phyloP scores from a whole-genome alignment of 2,888 invertebrate species.

The Pimpla rufipes region DNA sequence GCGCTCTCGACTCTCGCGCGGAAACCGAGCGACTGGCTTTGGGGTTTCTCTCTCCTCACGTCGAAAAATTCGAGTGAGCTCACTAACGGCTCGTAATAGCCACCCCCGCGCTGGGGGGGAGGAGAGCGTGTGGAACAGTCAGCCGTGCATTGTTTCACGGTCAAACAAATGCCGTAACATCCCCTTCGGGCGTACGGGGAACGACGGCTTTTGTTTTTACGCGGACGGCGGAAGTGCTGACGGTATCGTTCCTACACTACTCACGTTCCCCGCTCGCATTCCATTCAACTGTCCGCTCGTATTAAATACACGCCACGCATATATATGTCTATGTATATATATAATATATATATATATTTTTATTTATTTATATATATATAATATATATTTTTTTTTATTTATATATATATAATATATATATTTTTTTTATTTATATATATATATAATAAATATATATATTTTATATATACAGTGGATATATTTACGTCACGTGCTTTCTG shows the following conservation, averaged over 20 bases:
- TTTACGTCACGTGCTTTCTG: not conserved
- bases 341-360: too few species aligned
- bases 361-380: too few species aligned
- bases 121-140: slow-evolving; percentile 42
- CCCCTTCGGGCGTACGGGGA: slow-evolving; percentile 43
- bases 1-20: not conserved
- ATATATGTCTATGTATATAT: slow-evolving; percentile 4
- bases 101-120: not conserved
- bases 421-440: too few species aligned
- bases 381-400: too few species aligned
- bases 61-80: slow-evolving; percentile 31
- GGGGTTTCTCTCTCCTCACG: not conserved
- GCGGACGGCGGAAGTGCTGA: slow-evolving; percentile 65
- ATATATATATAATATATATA: too few species aligned
- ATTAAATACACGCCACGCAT: slow-evolving; percentile 16
- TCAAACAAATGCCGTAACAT: slow-evolving; percentile 68
- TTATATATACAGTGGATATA: not conserved
- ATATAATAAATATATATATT: too few species aligned
- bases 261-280: slow-evolving; percentile 29
- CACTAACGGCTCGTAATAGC: slow-evolving; percentile 33
- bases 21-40: slow-evolving; percentile 4
- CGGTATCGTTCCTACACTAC: slow-evolving; percentile 45
- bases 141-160: slow-evolving; percentile 60
- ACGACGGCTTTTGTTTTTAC: slow-evolving; percentile 66
- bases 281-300: slow-evolving; percentile 26